A percentile compares a stretch with the other conserved stretches of the same genome.
Conservation (phyloP, 1,140 invertebrate genomes). For the Anoplophora glabripennis region DNA sequence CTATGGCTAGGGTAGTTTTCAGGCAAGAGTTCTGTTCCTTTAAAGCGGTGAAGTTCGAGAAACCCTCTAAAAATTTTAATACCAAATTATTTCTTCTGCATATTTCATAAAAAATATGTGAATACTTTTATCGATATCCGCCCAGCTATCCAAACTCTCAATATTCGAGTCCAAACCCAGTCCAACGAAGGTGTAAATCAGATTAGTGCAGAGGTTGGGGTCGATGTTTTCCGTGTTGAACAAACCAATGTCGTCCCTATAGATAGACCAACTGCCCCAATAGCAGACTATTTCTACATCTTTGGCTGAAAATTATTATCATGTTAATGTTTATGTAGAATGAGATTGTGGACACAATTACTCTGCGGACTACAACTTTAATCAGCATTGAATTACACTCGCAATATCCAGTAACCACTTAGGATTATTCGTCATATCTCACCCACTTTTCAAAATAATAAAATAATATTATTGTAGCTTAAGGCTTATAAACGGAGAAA, state of each 20-base stretch:
- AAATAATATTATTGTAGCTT: no score
- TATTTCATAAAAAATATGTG: neutral
- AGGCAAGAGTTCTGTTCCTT: conserved; percentile 62
- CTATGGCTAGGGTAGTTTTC: conserved; percentile 68
- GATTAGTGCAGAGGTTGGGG: conserved; percentile 67
- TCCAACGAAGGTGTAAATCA: conserved; percentile 71
- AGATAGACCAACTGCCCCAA: conserved; percentile 70
- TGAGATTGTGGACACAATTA: no score
- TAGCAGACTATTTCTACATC: conserved; percentile 60
- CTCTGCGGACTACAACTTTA: no score
- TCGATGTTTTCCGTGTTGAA: conserved; percentile 67
- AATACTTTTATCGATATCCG: conserved; percentile 53
- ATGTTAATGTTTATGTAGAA: no score
- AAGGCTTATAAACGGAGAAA: no score
- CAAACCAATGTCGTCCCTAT: conserved; percentile 61
- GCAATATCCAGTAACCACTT: no score
- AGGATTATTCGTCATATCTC: no score
- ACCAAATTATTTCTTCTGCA: neutral
- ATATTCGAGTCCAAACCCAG: conserved; percentile 54
- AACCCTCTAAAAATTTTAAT: conserved; percentile 15
- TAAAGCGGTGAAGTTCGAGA: conserved; percentile 54
- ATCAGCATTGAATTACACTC: no score
- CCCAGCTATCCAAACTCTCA: conserved; percentile 60
- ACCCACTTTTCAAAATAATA: no score
- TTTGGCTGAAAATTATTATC: conserved; percentile 7